phyloP scores from a whole-genome alignment of 2,888 invertebrate genomes.

The Amiota minor region DNA sequence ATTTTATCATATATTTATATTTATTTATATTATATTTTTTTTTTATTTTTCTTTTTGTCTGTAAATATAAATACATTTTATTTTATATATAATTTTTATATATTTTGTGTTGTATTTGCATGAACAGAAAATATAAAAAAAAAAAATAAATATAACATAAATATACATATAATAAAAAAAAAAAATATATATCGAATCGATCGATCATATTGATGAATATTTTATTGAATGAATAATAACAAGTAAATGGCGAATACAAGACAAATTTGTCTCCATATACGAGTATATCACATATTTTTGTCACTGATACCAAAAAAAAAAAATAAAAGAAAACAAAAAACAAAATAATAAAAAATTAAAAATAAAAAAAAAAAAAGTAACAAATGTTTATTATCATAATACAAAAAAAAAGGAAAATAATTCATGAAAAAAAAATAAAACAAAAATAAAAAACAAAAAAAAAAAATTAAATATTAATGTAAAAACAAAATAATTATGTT shows the following conservation, averaged over 20 bases:
- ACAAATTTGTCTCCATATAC: neutral
- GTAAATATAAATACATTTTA: too few species aligned
- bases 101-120: too few species aligned
- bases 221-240: conserved; percentile 3
- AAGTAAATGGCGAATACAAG: neutral
- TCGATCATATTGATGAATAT: neutral
- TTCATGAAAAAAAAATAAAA: neutral
- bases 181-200: neutral
- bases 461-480: neutral
- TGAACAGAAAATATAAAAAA: neutral
- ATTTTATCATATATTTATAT: too few species aligned
- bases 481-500: conserved; percentile 3
- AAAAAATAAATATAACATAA: too few species aligned
- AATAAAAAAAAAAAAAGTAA: neutral
- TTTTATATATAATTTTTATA: too few species aligned
- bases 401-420: neutral
- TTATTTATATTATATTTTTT: too few species aligned
- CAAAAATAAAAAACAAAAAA: neutral
- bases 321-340: too few species aligned
- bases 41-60: too few species aligned
- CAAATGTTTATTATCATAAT: neutral
- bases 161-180: neutral
- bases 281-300: conserved; percentile 24
- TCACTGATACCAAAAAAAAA: neutral
- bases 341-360: neutral